phyloP scores from a whole-genome alignment of 2,113 vertebrate genomes.

The Labeo rohita region DNA sequence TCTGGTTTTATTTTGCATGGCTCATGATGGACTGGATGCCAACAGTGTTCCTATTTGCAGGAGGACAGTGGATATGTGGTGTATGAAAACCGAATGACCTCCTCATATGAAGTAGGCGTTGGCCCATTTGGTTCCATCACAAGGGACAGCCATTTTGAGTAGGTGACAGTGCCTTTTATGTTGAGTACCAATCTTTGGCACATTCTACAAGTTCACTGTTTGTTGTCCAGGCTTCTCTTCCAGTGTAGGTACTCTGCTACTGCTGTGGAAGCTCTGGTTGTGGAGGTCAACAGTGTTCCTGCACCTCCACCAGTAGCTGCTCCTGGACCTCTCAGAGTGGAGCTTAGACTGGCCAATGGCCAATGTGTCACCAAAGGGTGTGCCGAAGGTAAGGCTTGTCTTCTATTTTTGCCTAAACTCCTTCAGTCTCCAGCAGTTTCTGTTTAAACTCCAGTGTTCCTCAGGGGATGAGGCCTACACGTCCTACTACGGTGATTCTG shows the following conservation, averaged over 20 bases:
- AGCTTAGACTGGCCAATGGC: conserved; percentile 71
- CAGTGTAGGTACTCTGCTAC: conserved; percentile 70
- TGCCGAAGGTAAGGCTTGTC: conserved; percentile 52
- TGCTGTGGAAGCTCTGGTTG: conserved; percentile 63
- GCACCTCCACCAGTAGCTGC: conserved; percentile 66
- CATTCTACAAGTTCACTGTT: background rate
- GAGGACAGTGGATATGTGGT: too few species aligned
- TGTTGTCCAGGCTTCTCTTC: conserved; percentile 66
- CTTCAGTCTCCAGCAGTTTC: background rate
- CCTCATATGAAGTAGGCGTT: too few species aligned
- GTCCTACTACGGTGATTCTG: conserved; percentile 55
- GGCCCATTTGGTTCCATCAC: too few species aligned
- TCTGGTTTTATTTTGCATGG: too few species aligned
- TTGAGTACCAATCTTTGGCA: too few species aligned
- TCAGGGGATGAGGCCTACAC: conserved; percentile 36
- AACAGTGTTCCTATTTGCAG: too few species aligned
- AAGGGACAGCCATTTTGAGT: too few species aligned
- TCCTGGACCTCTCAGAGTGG: conserved; percentile 68
- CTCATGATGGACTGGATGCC: too few species aligned
- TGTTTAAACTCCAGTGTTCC: background rate
- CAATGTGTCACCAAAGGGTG: conserved; percentile 69
- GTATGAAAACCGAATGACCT: too few species aligned
- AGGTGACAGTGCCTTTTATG: too few species aligned
- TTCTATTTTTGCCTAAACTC: background rate
- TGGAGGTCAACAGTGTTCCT: conserved; percentile 68